Percentiles rank a stretch among this genome's conserved stretches.
Evolutionary conservation across 2,888 invertebrate species (phyloP).

Genomic region (Volucella zonaria): DNA sequence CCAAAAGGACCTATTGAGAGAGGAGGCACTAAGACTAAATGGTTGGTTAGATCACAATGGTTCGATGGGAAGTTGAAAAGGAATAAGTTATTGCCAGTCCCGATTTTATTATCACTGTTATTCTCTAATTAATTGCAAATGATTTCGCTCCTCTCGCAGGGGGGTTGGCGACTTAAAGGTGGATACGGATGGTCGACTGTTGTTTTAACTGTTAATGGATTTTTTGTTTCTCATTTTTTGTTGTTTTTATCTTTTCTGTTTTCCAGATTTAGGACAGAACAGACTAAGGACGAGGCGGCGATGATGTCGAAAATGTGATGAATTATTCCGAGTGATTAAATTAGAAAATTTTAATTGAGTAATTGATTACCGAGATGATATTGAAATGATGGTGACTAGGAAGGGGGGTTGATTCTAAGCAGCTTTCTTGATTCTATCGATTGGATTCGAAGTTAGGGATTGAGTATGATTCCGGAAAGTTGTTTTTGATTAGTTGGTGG

Average conservation of each 20-base stretch:
- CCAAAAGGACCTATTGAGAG: not conserved
- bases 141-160: conserved; percentile 42
- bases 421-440: not conserved
- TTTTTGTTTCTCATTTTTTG: conserved; percentile 43
- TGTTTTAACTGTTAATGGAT: conserved; percentile 64
- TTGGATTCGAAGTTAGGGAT: not conserved
- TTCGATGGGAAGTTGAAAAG: conserved; percentile 64
- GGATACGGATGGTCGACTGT: conserved; percentile 30
- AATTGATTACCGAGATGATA: conserved; percentile 57
- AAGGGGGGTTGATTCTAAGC: not conserved
- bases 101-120: conserved; percentile 72
- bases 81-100: conserved; percentile 72
- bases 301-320: conserved; percentile 47
- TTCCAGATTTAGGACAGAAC: not conserved
- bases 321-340: conserved; percentile 68
- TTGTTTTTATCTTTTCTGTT: not conserved
- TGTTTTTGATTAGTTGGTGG: no score
- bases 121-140: conserved; percentile 73
- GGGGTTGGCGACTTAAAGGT: not conserved
- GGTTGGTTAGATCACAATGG: conserved; percentile 69
- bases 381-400: conserved; percentile 35
- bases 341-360: conserved; percentile 70
- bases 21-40: conserved; percentile 1
- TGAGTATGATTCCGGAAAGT: no score
- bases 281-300: not conserved